Conservation (phyloP, 2,888 invertebrate species). For the Parthenolecanium corni region DNA sequence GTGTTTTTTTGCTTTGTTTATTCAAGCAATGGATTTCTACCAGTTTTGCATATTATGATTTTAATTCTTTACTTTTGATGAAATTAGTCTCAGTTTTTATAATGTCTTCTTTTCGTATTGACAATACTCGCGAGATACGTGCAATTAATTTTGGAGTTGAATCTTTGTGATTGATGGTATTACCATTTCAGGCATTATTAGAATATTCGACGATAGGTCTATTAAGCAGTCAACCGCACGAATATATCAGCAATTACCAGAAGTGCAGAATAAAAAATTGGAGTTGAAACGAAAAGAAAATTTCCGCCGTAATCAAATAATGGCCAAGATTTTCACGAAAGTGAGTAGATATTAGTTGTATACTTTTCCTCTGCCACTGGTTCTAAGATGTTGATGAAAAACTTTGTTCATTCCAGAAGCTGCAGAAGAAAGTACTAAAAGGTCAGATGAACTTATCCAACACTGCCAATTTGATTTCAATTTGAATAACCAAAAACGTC, state of each 20-base stretch:
- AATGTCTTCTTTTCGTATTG: no score
- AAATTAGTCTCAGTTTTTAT: no score
- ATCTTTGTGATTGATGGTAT: no score
- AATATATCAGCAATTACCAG: conserved; percentile 58
- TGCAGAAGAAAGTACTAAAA: conserved; percentile 53
- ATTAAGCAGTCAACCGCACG: conserved; percentile 50
- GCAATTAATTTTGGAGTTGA: no score
- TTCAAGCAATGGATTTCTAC: no score
- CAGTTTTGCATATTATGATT: no score
- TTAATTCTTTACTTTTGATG: no score
- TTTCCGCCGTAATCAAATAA: conserved; percentile 55
- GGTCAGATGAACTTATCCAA: conserved; percentile 53
- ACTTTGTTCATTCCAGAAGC: conserved; percentile 46
- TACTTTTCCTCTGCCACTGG: neutral
- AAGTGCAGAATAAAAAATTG: conserved; percentile 54
- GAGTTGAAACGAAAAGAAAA: conserved; percentile 48
- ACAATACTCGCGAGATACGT: no score
- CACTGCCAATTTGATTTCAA: conserved; percentile 33
- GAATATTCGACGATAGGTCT: conserved; percentile 45
- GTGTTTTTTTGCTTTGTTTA: no score
- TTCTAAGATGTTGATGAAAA: neutral
- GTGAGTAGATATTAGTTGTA: conserved; percentile 39
- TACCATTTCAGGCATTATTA: conserved; percentile 40
- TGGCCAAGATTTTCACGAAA: conserved; percentile 65
- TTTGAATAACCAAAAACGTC: no score